Evolutionary conservation across 2,113 vertebrate species (phyloP).

Genomic region (Tachysurus fulvidraco): DNA sequence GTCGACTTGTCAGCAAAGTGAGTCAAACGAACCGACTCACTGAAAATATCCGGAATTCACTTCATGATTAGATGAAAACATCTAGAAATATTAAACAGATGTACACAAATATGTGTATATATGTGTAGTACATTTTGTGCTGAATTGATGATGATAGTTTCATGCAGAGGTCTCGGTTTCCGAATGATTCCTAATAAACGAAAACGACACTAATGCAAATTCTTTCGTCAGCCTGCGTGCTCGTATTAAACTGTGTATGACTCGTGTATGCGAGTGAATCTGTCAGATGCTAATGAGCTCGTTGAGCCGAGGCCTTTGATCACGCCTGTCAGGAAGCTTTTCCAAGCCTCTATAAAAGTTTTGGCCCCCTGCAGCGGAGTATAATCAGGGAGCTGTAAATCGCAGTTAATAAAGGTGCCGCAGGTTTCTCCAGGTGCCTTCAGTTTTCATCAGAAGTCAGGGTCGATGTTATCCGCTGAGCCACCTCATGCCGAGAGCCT

Average conservation of each 20-base stretch:
- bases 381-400: conserved; percentile 36
- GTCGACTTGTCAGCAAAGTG: neutral
- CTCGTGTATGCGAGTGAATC: neutral
- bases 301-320: conserved; percentile 22
- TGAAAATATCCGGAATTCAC: neutral
- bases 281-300: conserved; percentile 9
- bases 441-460: neutral
- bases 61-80: neutral
- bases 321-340: neutral
- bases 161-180: neutral
- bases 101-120: no score
- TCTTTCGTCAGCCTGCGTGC: no score
- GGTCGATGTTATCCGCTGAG: conserved; percentile 7
- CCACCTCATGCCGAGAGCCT: neutral
- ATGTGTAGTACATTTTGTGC: neutral
- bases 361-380: conserved; percentile 13
- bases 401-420: conserved; percentile 17
- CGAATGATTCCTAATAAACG: neutral
- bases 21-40: neutral
- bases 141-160: neutral
- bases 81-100: neutral
- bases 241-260: neutral
- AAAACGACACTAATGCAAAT: neutral
- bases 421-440: conserved; percentile 1
- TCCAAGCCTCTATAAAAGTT: conserved; percentile 17